Conservation (phyloP, 2,888 invertebrate genomes). For the Sisyra nigra region DNA sequence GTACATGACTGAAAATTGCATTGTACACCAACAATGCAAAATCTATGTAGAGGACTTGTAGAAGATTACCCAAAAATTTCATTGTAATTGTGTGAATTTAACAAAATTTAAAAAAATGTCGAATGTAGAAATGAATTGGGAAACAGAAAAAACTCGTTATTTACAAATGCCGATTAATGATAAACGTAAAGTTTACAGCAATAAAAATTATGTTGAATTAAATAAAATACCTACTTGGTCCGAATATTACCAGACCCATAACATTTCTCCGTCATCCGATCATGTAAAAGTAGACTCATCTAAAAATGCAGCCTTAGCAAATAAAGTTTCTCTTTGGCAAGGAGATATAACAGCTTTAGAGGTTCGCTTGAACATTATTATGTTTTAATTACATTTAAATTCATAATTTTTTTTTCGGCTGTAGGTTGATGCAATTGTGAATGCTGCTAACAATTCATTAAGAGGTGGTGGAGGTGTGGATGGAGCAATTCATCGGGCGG, state of each 20-base stretch:
- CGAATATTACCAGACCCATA: constrained; percentile 27
- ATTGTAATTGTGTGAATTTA: too few species aligned
- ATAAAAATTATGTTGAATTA: constrained; percentile 25
- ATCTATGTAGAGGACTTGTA: too few species aligned
- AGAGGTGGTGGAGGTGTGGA: constrained; percentile 80
- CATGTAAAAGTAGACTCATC: constrained; percentile 23
- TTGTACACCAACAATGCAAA: too few species aligned
- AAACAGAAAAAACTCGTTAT: constrained; percentile 34
- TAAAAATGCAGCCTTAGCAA: constrained; percentile 30
- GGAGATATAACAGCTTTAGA: constrained; percentile 76
- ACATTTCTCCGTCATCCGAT: constrained; percentile 25
- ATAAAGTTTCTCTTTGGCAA: constrained; percentile 48
- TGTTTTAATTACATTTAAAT: not conserved
- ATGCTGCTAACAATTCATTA: constrained; percentile 68
- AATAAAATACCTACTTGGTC: constrained; percentile 39
- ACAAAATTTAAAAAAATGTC: too few species aligned
- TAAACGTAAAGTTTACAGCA: constrained; percentile 34
- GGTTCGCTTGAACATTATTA: constrained; percentile 22
- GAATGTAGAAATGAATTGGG: constrained; percentile 23
- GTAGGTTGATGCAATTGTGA: constrained; percentile 72
- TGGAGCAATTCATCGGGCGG: constrained; percentile 75
- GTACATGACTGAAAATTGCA: too few species aligned
- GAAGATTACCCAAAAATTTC: too few species aligned
- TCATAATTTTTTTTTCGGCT: constrained; percentile 12
- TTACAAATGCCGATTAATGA: constrained; percentile 33